Evolutionary conservation across 30 jellyfish, hydroid and myxozoan genomes (phyloP), one percentile per base, ranked within the genome.

Genomic region (Turritopsis rubra): DNA sequence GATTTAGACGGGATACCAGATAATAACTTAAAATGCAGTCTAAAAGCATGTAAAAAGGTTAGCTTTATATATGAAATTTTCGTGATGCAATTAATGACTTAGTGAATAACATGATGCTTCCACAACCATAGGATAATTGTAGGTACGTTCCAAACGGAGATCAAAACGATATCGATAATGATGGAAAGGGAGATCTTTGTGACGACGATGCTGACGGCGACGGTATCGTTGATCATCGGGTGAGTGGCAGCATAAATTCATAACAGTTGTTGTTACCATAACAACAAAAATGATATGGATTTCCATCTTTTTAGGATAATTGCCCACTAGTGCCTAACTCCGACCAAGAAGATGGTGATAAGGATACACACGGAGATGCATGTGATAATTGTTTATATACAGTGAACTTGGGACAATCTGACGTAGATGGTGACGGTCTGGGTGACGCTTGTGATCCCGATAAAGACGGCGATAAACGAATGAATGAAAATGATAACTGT

Each of bases 161-260:
- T 68, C 97, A 90, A 79, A 85, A 86, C 27, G 97, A 90, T 52
- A 77, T 27, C 54, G 97, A 90, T 82, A 80, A 84, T 30, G 97
- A 90, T 82, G 95, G 95, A 13, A 77, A 28, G 1, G 97, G 97
- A 0, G 95, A 90, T 71, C 29, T 83, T 29, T 90, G 97, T 31
- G 97, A 90, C 75, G 88, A 82, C 23, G 97, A 90, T 66, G 95
- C 94, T 41, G 97, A 90, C 75, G 97, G 95, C 1, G 97, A 90
- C 79, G 89, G 95, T 27, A 80, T 90, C 74, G 79, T 81, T 74
- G 89, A 90, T 25, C 81, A 87, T 19, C 53, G 71, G 72, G 97
- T 90, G 60, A 41, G 60, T 41, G 60, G 13, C 60, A 73, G 54
- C 88, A 66, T 16, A 25, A 22, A 66, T 66, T 66, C 17, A 22